Base-by-base conservation (phyloP, 2,113 vertebrate genomes). In the Agapornis roseicollis region DNA sequence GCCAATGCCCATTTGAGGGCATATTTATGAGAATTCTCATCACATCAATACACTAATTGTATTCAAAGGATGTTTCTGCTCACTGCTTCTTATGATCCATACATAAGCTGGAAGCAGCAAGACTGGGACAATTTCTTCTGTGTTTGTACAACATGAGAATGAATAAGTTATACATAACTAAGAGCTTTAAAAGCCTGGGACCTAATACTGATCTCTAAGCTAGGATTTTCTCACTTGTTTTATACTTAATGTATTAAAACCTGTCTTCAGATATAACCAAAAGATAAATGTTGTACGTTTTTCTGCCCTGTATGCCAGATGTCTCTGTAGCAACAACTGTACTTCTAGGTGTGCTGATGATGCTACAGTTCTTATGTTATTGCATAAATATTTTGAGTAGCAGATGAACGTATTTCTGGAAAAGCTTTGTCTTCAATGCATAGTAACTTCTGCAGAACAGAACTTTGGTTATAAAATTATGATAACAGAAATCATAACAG, bases 11-110 rank as follows among this genome's bases (percentile, higher is more conserved):
- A 31, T 79, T 63, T 56, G 76, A 91, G 37, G 58, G 49, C 52
- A 29, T 65, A 69, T 80, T 91, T 91, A 47, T 42, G 68, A 87
- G 52, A 79, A 71, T 87, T 82, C 33, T 94, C 27, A 82, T 70
- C 65, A 78, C 31, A 82, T 69, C 82, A 86, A 20, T 39, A 60
- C 2, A 1, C 66, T 80, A 31, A 80, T n/a, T 79, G 22, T 65
- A 89, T 85, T 85, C 41, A 94, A 82, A 79, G 44, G 13, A 37
- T 69, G 15, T 79, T 94, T 95, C 87, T 77, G 37, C 73, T 94
- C 61, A 33, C 56, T 69, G 58, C 61, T 82, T 82, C 74, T 84
- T 72, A 33, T 60, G 46, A 77, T 91, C 78, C 20, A 6, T 80
- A 41, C 39, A 58, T 42, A 73, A 39, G 10, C 70, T 72, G 39